phyloP scores from a whole-genome alignment of 2,113 vertebrate species.

The Alosa alosa region DNA sequence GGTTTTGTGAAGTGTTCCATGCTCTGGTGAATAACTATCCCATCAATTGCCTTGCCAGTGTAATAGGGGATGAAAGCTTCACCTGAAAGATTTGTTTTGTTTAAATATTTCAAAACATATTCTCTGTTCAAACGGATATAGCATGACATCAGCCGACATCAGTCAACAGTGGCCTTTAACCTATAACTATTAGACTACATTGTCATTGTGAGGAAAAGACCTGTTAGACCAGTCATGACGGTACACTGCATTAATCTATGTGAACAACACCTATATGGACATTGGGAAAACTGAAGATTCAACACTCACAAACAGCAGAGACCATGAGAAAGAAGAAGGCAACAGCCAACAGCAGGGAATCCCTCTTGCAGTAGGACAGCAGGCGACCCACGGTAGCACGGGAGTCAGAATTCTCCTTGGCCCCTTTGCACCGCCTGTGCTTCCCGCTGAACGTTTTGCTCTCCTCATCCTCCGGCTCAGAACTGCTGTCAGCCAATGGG shows the following conservation, averaged over 20 bases:
- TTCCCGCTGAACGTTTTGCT: neutral
- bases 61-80: slow-evolving; percentile 91
- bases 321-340: slow-evolving; percentile 86
- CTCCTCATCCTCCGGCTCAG: slow-evolving; percentile 32
- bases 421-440: slow-evolving; percentile 35
- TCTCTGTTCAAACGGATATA: neutral
- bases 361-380: slow-evolving; percentile 83
- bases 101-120: neutral
- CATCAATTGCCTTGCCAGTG: slow-evolving; percentile 85
- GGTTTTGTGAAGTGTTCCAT: slow-evolving; percentile 83
- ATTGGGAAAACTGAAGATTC: neutral
- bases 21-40: slow-evolving; percentile 87
- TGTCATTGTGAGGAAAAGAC: no score
- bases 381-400: slow-evolving; percentile 85
- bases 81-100: slow-evolving; percentile 62
- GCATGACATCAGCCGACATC: neutral
- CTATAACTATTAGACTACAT: no score
- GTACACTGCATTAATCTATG: neutral
- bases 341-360: slow-evolving; percentile 74
- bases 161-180: no score
- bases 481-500: neutral
- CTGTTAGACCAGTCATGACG: neutral
- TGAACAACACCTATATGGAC: neutral
- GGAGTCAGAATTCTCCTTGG: slow-evolving; percentile 61
- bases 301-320: slow-evolving; percentile 83